Evolutionary conservation across 2,113 vertebrate genomes (phyloP), one percentile per base, ranked within the genome.

Genomic region (Melanerpes aurifrons): DNA sequence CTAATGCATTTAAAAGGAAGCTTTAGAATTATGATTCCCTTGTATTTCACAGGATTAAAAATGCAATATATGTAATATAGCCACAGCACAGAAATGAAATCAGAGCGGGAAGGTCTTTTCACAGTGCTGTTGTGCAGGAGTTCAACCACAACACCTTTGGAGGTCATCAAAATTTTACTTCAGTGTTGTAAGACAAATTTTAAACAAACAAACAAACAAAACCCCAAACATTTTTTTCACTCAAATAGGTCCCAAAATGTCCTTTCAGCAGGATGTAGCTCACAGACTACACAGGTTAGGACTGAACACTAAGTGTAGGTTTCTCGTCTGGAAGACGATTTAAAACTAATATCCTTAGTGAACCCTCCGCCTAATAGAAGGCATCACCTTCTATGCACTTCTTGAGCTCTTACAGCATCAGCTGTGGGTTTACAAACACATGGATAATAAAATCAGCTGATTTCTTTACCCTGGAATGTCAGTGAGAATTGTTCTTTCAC

Each of bases 1-100:
- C 93, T 83, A 89, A 93, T 90, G 75, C 82, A 87, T 91, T 95
- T 91, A 92, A 93, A 96, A 95, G 82, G 82, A 92, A 92, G 89
- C 85, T 94, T 92, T 77, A 75, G 89, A 83, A 83, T 87, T 78
- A 53, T 54, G 82, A 94, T 86, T 95, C 94, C 79, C 86, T 93
- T 63, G 63, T 74, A 89, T 92, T 82, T 95, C 86, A 86, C 74
- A 32, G 89, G 91, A 96, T 95, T 96, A 91, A 89, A 89, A 91
- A 90, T 45, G 89, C 82, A 91, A 93, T 94, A 90, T 63, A 94
- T 71, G 75, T 62, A 70, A 87, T 58, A 91, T 21, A 82, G 76
- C 40, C 72, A 77, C 3, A 3, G 72, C 14, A 67, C 5, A 63
- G 24, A 69, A 90, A 85, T 1, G 40, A 45, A 63, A 40, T 43